Evolutionary conservation across 2,113 vertebrate species (phyloP).

Genomic region (sheep (Ovis aries)): ARS-UI_Ramb_v3.0 NC_056066.1:78645001-78645500

Average conservation of each 20-base stretch:
- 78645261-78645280: background rate
- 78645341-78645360: background rate
- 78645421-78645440: background rate
- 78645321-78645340: background rate
- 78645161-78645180: background rate
- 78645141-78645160: background rate
- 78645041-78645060: background rate
- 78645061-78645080: rapidly evolving
- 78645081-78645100: background rate
- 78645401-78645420: rapidly evolving
- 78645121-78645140: background rate
- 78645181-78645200: background rate
- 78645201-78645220: background rate
- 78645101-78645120: too few species aligned
- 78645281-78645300: background rate
- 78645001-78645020: too few species aligned
- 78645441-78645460: background rate
- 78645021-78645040: background rate
- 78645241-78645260: background rate
- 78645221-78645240: background rate
- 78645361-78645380: rapidly evolving
- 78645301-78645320: background rate
- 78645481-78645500: background rate
- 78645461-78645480: background rate
- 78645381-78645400: too few species aligned